Base-by-base conservation (phyloP, 2,113 vertebrate genomes). In the Leptobrachium leishanense region DNA sequence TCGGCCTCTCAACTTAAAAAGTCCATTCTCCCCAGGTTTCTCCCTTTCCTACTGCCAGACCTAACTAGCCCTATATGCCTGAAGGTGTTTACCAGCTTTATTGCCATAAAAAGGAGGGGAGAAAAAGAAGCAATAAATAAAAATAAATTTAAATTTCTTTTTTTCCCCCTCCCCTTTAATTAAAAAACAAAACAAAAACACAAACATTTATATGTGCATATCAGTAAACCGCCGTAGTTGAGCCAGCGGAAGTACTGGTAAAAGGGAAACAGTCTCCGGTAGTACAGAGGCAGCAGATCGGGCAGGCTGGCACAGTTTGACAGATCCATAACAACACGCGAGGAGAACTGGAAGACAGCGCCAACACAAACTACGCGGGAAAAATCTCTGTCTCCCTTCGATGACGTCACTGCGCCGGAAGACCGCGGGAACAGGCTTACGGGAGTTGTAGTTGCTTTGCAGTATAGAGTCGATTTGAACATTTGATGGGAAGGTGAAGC, bases 231-330 rank as follows among this genome's bases (percentile, higher is more conserved):
- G 46, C 95, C 95, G 80, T 98, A 98, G 87, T 88, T 93, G 41
- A 98, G 88, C 97, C 97, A 98, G 66, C 96, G 93, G 43, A 93
- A 94, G 81, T 96, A 98, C 76, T 93, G 94, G 0, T 92, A 85
- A 82, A 95, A 95, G 0, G 97, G 97, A 79, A 98, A 98, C 13
- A 98, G 86, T 31, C 95, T 90, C 5, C 94, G 89, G 88, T 98
- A 98, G 73, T 97, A 98, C 5, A 98, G 86, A 3, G 94, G 95
- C 43, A 98, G 89, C 57, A 98, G 86, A 15, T 98, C 96, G 43
- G 85, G 95, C 62, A 85, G 88, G 83, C 76, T 86, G 31, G 90
- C 88, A 76, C 95, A 97, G 6, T 74, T 44, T 41, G 82, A 72
- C 81, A 81, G 74, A 2, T 68, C 1, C 12, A 7, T 43, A 31